These are phyloP conservation scores for Seira musarum DNA, from an alignment of 2,888 invertebrate genomes.

Conservation along the genomic window DNA sequence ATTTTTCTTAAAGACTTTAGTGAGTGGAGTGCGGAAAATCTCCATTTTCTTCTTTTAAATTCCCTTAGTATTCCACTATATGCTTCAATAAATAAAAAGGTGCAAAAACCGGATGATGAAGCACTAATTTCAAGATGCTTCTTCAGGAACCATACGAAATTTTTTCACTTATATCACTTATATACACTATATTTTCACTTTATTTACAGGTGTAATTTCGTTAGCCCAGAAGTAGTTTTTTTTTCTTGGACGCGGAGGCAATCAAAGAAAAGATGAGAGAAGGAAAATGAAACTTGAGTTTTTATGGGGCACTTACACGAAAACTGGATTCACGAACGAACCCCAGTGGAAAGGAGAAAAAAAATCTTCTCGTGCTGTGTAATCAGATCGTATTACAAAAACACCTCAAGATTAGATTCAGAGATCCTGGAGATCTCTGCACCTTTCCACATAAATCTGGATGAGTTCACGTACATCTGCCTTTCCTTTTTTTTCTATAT, in stretches of 20 bases:
- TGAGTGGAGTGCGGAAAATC: background rate
- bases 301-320: slow-evolving; percentile 5
- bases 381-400: background rate
- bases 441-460: background rate
- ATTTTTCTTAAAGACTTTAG: background rate
- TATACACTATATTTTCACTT: background rate
- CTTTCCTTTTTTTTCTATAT: slow-evolving; percentile 8
- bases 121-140: background rate
- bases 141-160: background rate
- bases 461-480: background rate
- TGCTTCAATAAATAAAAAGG: background rate
- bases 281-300: background rate
- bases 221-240: background rate
- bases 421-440: slow-evolving; percentile 1
- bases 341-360: too few relatives aligned
- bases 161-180: slow-evolving; percentile 4
- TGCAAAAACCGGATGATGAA: slow-evolving; percentile 11
- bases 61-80: background rate
- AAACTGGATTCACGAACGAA: too few relatives aligned
- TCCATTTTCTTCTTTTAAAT: background rate
- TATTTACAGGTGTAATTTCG: slow-evolving; percentile 2
- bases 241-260: slow-evolving; percentile 11
- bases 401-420: background rate
- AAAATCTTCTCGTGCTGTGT: background rate
- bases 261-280: background rate